Base-by-base conservation (phyloP, 2,113 vertebrate genomes). In the Pogonocichla stellata region DNA sequence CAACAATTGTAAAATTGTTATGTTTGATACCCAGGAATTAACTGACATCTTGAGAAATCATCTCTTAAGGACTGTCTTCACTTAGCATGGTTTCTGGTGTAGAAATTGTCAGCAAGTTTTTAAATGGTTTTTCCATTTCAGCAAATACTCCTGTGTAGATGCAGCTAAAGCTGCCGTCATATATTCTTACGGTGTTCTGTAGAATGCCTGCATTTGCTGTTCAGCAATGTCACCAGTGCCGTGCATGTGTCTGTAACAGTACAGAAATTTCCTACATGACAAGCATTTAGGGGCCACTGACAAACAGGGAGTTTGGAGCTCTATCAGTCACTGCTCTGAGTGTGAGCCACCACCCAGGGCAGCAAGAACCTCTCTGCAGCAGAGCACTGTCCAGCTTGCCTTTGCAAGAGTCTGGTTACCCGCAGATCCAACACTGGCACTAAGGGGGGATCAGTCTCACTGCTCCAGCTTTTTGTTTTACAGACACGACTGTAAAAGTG, bases 301-400 rank as follows among this genome's bases (percentile, higher is more conserved):
- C 51, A 48, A 67, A 28, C 5, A 42, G 38, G 26, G 10, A n/a
- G 7, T 69, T 40, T 56, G 54, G 25, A 58, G 9, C 24, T 70
- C 31, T 74, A 8, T 33, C 33, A 14, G 9, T 17, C 33, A 14
- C 16, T 71, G 12, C n/a, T 29, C 20, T 33, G 20, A 13, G 8
- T 12, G 19, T 13, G 19, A 73, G 36, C 8, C 36, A 20, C 22
- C 24, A 82, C 18, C 26, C 28, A 19, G 33, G 1, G 12, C 40
- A 83, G 31, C n/a, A 73, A 36, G 22, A 53, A 4, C 23, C 13
- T 19, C 16, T 45, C 48, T 56, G 31, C 20, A 65, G 3, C 4
- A 36, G 0, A 0, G 8, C 26, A 16, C 1, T 0, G 19, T 79
- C 22, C 56, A 65, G 5, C 28, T 38, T 64, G 43, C 48, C 16